phyloP scores from a whole-genome alignment of 2,797 vertebrate species.

The Cynopterus sphinx region DNA sequence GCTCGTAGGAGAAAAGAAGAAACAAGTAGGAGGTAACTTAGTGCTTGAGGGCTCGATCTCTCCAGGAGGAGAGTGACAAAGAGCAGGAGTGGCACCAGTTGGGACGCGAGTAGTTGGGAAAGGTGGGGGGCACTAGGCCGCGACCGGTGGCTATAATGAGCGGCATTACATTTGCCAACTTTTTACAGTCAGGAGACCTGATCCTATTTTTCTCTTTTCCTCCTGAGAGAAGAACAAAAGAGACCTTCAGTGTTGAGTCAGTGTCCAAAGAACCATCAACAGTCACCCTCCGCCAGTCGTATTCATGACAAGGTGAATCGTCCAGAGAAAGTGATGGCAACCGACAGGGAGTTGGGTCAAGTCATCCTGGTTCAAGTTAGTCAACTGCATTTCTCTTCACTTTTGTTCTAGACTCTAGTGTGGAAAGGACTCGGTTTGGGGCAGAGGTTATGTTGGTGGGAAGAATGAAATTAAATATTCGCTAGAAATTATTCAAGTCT shows the following conservation, averaged over 20 bases:
- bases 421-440: background rate
- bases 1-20: background rate
- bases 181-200: too few species aligned
- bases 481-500: background rate
- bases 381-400: background rate
- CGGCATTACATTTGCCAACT: background rate
- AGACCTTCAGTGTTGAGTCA: fast-evolving
- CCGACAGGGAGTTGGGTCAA: background rate
- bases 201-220: background rate
- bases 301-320: fast-evolving
- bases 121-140: fast-evolving
- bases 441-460: background rate
- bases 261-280: too few species aligned
- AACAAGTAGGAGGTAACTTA: too few species aligned
- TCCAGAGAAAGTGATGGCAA: background rate
- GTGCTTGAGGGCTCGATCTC: background rate
- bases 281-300: fast-evolving
- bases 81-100: fast-evolving
- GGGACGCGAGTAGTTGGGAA: too few species aligned
- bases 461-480: background rate
- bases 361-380: background rate
- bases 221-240: background rate
- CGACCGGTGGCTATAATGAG: fast-evolving
- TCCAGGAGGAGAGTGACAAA: background rate
- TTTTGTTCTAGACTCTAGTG: background rate